phyloP scores from a whole-genome alignment of 2,888 invertebrate genomes.

The Lithodes maja region DNA sequence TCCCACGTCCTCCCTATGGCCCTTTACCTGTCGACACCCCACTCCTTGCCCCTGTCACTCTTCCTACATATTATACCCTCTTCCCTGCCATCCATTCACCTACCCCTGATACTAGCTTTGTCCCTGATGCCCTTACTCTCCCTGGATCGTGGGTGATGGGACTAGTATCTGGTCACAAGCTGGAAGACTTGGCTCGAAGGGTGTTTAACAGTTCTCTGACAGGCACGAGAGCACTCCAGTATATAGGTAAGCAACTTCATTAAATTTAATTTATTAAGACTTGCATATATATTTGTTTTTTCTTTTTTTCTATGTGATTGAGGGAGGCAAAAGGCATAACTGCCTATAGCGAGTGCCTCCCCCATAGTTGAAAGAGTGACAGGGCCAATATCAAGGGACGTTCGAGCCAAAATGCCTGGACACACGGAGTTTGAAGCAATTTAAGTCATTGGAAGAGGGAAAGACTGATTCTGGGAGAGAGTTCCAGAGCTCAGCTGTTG shows the following conservation, averaged over 20 bases:
- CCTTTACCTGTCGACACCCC: background rate
- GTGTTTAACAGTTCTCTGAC: background rate
- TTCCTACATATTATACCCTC: background rate
- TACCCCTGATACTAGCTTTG: background rate
- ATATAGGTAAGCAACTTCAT: background rate
- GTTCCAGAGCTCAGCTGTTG: no score
- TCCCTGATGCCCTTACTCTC: background rate
- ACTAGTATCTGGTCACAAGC: background rate
- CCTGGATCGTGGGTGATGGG: background rate
- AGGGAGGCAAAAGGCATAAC: no score
- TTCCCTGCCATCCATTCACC: background rate
- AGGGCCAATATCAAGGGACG: no score
- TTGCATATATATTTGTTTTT: no score
- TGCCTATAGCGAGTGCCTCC: no score
- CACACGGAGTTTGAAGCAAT: no score
- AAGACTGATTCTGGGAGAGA: no score
- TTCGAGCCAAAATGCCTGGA: no score
- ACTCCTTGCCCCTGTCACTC: background rate
- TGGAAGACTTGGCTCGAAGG: background rate
- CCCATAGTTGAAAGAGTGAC: no score
- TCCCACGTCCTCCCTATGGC: background rate
- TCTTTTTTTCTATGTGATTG: no score
- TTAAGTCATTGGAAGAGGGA: no score
- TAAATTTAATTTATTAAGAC: no score
- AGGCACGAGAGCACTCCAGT: background rate